phyloP scores from a whole-genome alignment of 2,888 invertebrate species.

The Busseola fusca region DNA sequence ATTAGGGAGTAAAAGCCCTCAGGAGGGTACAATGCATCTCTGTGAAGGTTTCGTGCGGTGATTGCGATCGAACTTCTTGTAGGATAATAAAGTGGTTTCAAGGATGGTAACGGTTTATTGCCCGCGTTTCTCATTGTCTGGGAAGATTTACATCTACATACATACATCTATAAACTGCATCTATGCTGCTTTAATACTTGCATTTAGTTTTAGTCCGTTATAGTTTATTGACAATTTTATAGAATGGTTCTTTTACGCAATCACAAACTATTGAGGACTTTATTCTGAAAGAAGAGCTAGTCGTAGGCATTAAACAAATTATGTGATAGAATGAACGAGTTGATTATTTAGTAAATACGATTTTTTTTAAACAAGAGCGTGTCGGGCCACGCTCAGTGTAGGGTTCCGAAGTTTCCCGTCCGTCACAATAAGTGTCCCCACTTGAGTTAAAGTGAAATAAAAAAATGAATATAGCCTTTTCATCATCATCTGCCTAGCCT shows the following conservation, averaged over 20 bases:
- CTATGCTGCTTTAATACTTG: background rate
- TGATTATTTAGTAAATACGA: no score
- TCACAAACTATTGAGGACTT: background rate
- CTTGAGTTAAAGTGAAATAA: no score
- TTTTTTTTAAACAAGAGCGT: no score
- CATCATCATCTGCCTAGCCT: no score
- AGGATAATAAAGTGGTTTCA: conserved; percentile 45
- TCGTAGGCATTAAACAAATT: background rate
- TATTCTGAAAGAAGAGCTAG: background rate
- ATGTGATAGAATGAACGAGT: background rate
- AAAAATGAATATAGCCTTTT: no score
- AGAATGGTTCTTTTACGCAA: background rate
- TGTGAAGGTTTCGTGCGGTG: conserved; percentile 55
- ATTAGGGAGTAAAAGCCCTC: conserved; percentile 61
- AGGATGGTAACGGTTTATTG: conserved; percentile 47
- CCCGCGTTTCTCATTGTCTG: conserved; percentile 35
- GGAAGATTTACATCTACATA: conserved; percentile 20
- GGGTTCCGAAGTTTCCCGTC: no score
- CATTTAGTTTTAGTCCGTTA: background rate
- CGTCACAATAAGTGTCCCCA: no score
- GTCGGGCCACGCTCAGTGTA: no score
- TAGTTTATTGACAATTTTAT: conserved; percentile 8
- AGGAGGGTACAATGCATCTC: conserved; percentile 66
- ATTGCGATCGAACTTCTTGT: conserved; percentile 49
- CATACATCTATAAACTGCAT: background rate